phyloP scores from a whole-genome alignment of 2,113 vertebrate genomes.

The Carassius gibelio region DNA sequence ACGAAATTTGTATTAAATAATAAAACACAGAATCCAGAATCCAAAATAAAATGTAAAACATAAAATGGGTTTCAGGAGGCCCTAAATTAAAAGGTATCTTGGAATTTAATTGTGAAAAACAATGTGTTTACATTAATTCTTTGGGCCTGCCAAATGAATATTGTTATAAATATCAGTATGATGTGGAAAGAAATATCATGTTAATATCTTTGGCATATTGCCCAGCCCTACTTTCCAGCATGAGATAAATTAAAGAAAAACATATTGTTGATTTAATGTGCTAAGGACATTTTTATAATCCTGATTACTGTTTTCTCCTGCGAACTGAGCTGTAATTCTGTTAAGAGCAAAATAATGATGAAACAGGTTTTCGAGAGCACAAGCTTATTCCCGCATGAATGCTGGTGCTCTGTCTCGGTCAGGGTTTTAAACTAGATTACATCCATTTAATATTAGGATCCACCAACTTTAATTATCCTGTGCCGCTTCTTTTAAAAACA shows the following conservation, averaged over 20 bases:
- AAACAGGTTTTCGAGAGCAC: constrained; percentile 52
- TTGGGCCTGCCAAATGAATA: background rate
- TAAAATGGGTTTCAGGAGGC: too few relatives aligned
- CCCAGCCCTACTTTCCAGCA: background rate
- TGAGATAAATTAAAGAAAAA: constrained; percentile 29
- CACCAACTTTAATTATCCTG: constrained; percentile 30
- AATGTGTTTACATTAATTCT: background rate
- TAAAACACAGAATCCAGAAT: too few relatives aligned
- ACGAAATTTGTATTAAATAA: too few relatives aligned
- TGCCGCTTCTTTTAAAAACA: background rate
- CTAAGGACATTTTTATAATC: constrained; percentile 47
- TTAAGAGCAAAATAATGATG: constrained; percentile 54
- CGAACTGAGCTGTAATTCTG: constrained; percentile 50
- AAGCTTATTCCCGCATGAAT: constrained; percentile 47
- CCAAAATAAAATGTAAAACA: too few relatives aligned
- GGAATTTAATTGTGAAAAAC: too few relatives aligned
- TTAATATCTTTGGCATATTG: background rate
- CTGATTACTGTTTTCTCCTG: constrained; percentile 48
- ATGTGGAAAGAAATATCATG: background rate
- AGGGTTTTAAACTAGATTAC: constrained; percentile 44
- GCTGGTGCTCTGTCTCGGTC: constrained; percentile 22
- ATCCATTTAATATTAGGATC: constrained; percentile 36
- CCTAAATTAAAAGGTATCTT: too few relatives aligned
- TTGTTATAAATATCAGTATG: background rate
- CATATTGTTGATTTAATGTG: constrained; percentile 27